These are phyloP conservation scores for Elgonia sp. DNA, from an alignment of 2,888 invertebrate species.

Conservation along the genomic window DNA sequence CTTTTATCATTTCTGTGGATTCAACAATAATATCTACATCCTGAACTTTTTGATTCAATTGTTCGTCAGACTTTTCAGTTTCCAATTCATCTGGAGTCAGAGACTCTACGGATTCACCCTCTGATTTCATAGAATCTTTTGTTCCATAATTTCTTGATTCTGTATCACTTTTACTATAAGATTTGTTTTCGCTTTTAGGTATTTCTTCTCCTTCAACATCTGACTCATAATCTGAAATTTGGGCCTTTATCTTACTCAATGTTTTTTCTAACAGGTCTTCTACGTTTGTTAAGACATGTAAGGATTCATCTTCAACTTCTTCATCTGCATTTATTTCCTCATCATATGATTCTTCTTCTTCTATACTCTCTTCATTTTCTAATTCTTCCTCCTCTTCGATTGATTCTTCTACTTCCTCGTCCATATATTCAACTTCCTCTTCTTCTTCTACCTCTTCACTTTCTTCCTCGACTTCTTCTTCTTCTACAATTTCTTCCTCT, in stretches of 20 bases:
- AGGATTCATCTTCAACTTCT: slow-evolving; percentile 70
- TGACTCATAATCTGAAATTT: slow-evolving; percentile 84
- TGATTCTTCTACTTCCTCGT: slow-evolving; percentile 42
- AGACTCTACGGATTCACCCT: slow-evolving; percentile 64
- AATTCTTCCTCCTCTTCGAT: slow-evolving; percentile 63
- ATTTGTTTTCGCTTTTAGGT: slow-evolving; percentile 44
- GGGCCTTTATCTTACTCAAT: slow-evolving; percentile 84
- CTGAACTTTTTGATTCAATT: slow-evolving; percentile 5
- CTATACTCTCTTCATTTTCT: slow-evolving; percentile 78
- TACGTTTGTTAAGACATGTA: slow-evolving; percentile 82
- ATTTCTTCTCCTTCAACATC: slow-evolving; percentile 76
- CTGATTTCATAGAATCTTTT: slow-evolving; percentile 70
- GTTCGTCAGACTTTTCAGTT: slow-evolving; percentile 34
- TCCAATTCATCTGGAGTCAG: slow-evolving; percentile 53
- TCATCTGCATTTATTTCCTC: slow-evolving; percentile 74
- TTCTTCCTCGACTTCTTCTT: slow-evolving; percentile 27
- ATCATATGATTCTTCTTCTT: slow-evolving; percentile 73
- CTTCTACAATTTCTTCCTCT: slow-evolving; percentile 11
- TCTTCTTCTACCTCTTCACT: slow-evolving; percentile 35
- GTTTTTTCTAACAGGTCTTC: slow-evolving; percentile 84
- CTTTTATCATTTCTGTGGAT: slow-evolving; percentile 75
- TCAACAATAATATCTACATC: background rate
- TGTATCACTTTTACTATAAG: slow-evolving; percentile 53
- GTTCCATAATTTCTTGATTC: slow-evolving; percentile 64
- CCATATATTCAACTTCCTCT: slow-evolving; percentile 59